phyloP scores from a whole-genome alignment of 2,113 vertebrate species.

The Rhodinocichla rosea region DNA sequence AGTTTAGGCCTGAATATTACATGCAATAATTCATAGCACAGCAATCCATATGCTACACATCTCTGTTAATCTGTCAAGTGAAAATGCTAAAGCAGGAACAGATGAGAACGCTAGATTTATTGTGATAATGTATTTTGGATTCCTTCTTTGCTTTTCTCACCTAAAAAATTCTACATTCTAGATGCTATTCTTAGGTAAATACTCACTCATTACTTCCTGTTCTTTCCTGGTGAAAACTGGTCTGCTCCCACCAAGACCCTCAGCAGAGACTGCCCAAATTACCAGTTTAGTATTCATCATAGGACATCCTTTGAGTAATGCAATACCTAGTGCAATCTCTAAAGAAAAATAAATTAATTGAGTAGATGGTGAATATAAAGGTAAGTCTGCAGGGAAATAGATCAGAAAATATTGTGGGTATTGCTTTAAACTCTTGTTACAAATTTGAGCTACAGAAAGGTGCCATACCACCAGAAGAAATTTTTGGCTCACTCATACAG shows the following conservation, averaged over 20 bases:
- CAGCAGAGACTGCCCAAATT: not conserved
- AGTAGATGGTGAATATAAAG: not conserved
- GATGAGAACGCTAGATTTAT: constrained; percentile 49
- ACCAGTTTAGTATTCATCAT: not conserved
- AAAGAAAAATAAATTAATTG: not conserved
- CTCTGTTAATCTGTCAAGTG: constrained; percentile 57
- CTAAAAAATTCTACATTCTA: not conserved
- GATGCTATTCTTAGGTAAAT: not conserved
- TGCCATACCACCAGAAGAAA: not conserved
- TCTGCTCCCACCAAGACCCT: not conserved
- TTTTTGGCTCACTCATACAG: not conserved
- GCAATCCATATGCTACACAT: constrained; percentile 41
- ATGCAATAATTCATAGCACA: constrained; percentile 21
- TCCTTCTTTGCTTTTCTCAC: constrained; percentile 12
- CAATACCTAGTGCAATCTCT: not conserved
- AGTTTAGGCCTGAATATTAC: not conserved
- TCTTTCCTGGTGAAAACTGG: not conserved
- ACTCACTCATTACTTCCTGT: not conserved
- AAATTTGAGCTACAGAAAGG: not conserved
- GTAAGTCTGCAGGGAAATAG: not conserved
- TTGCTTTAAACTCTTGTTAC: not conserved
- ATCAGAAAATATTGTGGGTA: not conserved
- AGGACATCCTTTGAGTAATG: not conserved
- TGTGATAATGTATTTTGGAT: constrained; percentile 21
- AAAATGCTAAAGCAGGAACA: constrained; percentile 41